These are phyloP conservation scores for Brachionus rubens DNA, from an alignment of 1,140 invertebrate genomes.

Conservation along the genomic window DNA sequence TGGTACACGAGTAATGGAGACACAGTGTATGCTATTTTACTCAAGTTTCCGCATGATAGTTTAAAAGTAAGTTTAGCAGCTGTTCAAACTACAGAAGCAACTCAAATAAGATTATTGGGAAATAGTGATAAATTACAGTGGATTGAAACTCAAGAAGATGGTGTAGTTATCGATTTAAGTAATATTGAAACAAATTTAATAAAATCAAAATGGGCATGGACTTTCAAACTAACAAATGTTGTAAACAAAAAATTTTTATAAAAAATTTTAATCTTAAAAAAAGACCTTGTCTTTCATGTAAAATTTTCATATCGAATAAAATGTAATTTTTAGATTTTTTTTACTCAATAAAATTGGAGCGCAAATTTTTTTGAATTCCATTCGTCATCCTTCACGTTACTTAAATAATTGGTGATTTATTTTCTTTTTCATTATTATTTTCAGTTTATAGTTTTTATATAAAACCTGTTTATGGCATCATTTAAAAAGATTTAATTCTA, in stretches of 20 bases:
- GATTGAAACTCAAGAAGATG: background rate
- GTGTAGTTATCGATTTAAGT: conserved; percentile 33
- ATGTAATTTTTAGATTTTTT: too few relatives aligned
- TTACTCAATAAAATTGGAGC: too few relatives aligned
- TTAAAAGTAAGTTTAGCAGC: background rate
- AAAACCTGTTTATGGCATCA: too few relatives aligned
- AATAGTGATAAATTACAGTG: conserved; percentile 15
- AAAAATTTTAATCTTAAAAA: background rate
- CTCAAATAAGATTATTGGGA: conserved; percentile 27
- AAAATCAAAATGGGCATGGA: conserved; percentile 4
- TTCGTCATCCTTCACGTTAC: too few relatives aligned
- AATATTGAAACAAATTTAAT: conserved; percentile 1
- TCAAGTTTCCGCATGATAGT: background rate
- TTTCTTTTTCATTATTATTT: too few relatives aligned
- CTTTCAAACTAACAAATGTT: conserved; percentile 36
- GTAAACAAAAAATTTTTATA: background rate
- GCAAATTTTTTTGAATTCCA: too few relatives aligned
- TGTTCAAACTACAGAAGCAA: background rate
- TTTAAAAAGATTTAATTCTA: too few relatives aligned
- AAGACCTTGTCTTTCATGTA: too few relatives aligned
- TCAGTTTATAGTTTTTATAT: too few relatives aligned
- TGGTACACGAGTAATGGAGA: conserved; percentile 41
- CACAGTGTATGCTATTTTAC: conserved; percentile 23
- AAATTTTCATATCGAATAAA: too few relatives aligned
- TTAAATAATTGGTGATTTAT: too few relatives aligned